These are phyloP conservation scores for Cephus runcator DNA, from an alignment of 2,888 invertebrate genomes.

Conservation along the genomic window DNA sequence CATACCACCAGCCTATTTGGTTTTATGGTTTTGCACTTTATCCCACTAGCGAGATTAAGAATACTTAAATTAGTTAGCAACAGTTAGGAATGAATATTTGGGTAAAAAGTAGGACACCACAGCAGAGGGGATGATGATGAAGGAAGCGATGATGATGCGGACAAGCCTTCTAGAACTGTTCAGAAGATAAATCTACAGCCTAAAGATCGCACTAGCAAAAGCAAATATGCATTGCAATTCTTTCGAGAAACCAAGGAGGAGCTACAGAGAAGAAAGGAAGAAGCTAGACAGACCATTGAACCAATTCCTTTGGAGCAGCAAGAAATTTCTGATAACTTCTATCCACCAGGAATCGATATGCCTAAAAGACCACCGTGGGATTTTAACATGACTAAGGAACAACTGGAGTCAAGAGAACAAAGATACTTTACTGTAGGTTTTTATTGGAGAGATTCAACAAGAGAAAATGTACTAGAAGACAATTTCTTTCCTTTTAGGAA, in stretches of 20 bases:
- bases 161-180: conserved; percentile 42
- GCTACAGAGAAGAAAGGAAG: conserved; percentile 74
- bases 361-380: conserved; percentile 90
- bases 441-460: too few species aligned
- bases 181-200: conserved; percentile 77
- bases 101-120: conserved; percentile 24
- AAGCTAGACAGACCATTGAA: conserved; percentile 71
- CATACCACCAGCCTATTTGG: too few species aligned
- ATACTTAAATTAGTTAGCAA: too few species aligned
- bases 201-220: conserved; percentile 66
- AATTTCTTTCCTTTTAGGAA: conserved; percentile 69
- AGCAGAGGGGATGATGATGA: conserved; percentile 55
- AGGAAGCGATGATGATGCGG: conserved; percentile 54
- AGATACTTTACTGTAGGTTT: conserved; percentile 79
- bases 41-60: too few species aligned
- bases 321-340: conserved; percentile 78
- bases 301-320: conserved; percentile 71
- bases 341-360: conserved; percentile 77
- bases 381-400: conserved; percentile 76
- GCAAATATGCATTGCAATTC: conserved; percentile 85
- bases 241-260: conserved; percentile 83
- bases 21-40: too few species aligned
- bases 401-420: conserved; percentile 83
- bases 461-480: not conserved
- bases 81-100: too few species aligned